Evolutionary conservation across 1,140 invertebrate genomes (phyloP).

Genomic region (Drosophila novamexicana): DNA sequence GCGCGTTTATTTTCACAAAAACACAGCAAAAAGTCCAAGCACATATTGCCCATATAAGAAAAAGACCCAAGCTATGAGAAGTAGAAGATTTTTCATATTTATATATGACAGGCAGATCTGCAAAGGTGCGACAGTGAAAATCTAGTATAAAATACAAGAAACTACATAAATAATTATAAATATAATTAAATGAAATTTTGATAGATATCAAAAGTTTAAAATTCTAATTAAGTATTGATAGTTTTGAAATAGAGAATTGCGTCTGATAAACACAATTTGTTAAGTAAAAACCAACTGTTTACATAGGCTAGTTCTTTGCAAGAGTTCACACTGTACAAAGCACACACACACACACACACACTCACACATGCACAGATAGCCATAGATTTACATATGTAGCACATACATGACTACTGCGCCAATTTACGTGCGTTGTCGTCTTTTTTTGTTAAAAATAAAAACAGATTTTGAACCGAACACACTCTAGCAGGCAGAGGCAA

Average conservation of each 20-base stretch:
- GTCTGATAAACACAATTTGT: not conserved
- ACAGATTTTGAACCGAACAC: slow-evolving; percentile 66
- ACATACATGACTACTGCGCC: slow-evolving; percentile 63
- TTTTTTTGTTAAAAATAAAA: slow-evolving; percentile 73
- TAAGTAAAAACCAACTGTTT: slow-evolving; percentile 4
- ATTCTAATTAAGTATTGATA: not conserved
- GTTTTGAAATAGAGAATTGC: not conserved
- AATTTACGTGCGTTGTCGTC: slow-evolving; percentile 71
- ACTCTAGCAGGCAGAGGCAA: slow-evolving; percentile 28
- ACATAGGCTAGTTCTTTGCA: not conserved
- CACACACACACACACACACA: slow-evolving; percentile 4
- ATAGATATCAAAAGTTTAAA: not conserved
- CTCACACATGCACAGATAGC: not conserved
- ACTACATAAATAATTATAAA: not conserved
- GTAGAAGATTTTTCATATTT: slow-evolving; percentile 47
- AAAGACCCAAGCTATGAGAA: slow-evolving; percentile 47
- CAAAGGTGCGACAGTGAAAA: slow-evolving; percentile 47
- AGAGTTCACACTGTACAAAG: slow-evolving; percentile 49
- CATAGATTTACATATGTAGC: slow-evolving; percentile 44
- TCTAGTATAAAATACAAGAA: not conserved
- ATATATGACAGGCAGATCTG: slow-evolving; percentile 49
- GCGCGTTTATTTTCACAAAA: slow-evolving; percentile 59
- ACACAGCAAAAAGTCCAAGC: slow-evolving; percentile 65
- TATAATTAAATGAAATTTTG: not conserved
- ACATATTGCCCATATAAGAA: slow-evolving; percentile 66